These are phyloP conservation scores for Pantherophis guttatus DNA, from an alignment of 2,113 vertebrate genomes.

Conservation along the genomic window DNA sequence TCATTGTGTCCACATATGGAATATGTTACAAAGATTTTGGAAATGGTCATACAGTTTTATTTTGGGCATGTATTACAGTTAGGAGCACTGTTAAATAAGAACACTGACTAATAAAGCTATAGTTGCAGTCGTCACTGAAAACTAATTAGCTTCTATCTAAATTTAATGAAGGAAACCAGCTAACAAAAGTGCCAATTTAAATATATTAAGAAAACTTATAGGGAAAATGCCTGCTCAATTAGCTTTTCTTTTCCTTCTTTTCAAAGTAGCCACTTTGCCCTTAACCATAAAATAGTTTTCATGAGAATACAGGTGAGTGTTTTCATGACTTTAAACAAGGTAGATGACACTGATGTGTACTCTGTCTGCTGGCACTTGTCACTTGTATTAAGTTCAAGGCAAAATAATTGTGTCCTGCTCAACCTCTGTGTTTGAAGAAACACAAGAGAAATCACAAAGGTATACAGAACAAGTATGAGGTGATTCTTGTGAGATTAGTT, in stretches of 20 bases:
- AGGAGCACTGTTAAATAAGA: background rate
- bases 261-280: constrained; percentile 29
- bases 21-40: background rate
- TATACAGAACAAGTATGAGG: constrained; percentile 33
- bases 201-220: constrained; percentile 17
- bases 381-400: constrained; percentile 42
- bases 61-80: background rate
- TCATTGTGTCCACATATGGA: background rate
- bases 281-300: constrained; percentile 35
- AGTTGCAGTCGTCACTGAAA: background rate
- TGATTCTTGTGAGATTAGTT: constrained; percentile 39
- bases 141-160: background rate
- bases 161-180: background rate
- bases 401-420: constrained; percentile 56
- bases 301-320: constrained; percentile 30
- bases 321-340: constrained; percentile 50
- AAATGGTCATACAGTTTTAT: background rate
- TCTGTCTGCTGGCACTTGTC: constrained; percentile 44
- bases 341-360: constrained; percentile 24
- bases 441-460: constrained; percentile 43
- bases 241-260: constrained; percentile 24
- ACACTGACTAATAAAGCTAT: background rate
- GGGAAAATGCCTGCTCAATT: accelerated
- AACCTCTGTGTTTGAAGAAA: constrained; percentile 51
- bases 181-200: background rate